Conservation (phyloP, 2,888 invertebrate species). For the Agonum fuliginosum region DNA sequence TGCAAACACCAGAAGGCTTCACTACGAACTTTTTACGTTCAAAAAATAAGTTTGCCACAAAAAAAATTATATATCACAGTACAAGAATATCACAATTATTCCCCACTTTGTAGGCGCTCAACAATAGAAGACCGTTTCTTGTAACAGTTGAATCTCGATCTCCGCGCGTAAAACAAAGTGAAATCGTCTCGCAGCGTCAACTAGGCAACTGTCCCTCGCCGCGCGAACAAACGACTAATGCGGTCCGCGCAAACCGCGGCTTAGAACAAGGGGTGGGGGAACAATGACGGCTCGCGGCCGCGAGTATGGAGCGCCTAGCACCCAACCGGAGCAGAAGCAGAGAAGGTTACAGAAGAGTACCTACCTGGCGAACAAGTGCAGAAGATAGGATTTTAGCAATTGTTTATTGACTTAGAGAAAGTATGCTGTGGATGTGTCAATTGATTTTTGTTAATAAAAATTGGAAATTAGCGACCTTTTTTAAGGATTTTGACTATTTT, state of each 20-base stretch:
- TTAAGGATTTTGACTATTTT: too few relatives aligned
- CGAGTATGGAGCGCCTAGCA: neutral
- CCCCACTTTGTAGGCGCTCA: neutral
- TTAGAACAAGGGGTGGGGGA: constrained; percentile 13
- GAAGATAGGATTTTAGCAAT: too few relatives aligned
- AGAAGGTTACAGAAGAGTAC: constrained; percentile 15
- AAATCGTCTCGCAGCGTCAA: constrained; percentile 5
- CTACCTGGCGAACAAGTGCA: too few relatives aligned
- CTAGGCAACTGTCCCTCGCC: neutral
- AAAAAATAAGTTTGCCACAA: too few relatives aligned
- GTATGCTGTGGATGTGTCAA: too few relatives aligned
- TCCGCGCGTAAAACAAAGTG: constrained; percentile 6
- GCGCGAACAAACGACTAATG: constrained; percentile 18
- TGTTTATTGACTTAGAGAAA: too few relatives aligned
- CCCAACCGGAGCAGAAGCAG: neutral
- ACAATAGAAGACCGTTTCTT: neutral
- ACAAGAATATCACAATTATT: neutral
- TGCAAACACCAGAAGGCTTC: too few relatives aligned
- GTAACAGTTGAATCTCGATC: neutral
- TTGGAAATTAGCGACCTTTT: too few relatives aligned
- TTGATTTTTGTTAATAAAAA: too few relatives aligned
- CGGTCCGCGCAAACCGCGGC: constrained; percentile 10
- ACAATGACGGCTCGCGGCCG: constrained; percentile 7
- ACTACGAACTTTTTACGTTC: too few relatives aligned
- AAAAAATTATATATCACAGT: too few relatives aligned